Base-by-base conservation (phyloP, 2,113 vertebrate genomes). In the Myrmecophaga tridactyla region DNA sequence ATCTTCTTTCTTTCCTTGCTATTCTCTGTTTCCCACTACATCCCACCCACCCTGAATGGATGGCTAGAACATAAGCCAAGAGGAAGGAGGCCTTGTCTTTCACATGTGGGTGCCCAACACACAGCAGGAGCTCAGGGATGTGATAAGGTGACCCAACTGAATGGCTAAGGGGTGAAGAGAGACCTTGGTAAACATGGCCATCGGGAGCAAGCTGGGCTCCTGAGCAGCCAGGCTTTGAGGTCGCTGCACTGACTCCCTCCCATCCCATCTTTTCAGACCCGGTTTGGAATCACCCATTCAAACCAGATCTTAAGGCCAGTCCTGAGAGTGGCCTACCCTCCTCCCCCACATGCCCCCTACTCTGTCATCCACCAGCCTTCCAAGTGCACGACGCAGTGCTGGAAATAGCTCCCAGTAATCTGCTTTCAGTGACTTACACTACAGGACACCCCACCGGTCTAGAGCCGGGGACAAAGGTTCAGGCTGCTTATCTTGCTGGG, bases 391-490 rank as follows among this genome's bases (percentile, higher is more conserved):
- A 1, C 12, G 43, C 43, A 48, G 18, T 13, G 17, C 31, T 63
- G 43, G 17, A 20, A 77, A 51, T 81, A 41, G 20, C 36, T 56
- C 0, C 0, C 2, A 1, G 0, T n/a, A 36, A 36, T 1, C 4
- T 27, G 70, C 56, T 29, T 78, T 46, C 21, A 20, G 17, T 1
- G 1, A 75, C 39, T 69, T 76, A 0, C 14, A 75, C 89, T 96
- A 46, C 31, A 39, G 51, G 72, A 53, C 21, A 73, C 27, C 36
- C 15, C 1, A 4, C 36, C 34, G 0, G 0, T 29, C 15, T 31
- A 76, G 56, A 88, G 46, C 41, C 89, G n/a, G 78, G 96, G 27
- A 95, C 95, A 86, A 43, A 6, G 73, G 36, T 90, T 48, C n/a
- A n/a, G n/a, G n/a, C 0, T 80, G 63, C 93, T 81, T 62, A 89